Conservation (phyloP, 2,797 vertebrate genomes). For the Paguma larvata region DNA sequence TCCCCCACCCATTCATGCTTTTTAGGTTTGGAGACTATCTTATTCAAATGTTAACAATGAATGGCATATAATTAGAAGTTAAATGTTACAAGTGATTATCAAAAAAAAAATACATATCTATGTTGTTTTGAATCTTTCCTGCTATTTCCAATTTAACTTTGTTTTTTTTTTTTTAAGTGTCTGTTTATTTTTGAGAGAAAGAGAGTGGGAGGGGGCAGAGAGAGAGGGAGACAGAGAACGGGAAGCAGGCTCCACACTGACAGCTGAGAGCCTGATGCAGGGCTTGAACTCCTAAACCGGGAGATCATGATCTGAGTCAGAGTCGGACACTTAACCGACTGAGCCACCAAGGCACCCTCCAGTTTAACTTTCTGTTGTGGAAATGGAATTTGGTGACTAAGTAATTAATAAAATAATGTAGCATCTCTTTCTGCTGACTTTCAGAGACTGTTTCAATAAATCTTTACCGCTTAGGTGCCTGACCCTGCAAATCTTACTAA, state of each 20-base stretch:
- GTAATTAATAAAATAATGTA: conserved; percentile 6
- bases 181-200: no score
- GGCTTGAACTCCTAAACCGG: no score
- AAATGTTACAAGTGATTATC: not conserved
- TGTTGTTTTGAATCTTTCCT: not conserved
- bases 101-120: not conserved
- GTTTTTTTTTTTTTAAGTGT: no score
- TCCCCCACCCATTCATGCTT: not conserved
- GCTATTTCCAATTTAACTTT: not conserved
- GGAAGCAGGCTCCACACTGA: no score
- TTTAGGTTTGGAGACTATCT: not conserved
- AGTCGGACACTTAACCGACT: no score
- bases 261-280: no score
- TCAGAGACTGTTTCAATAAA: not conserved
- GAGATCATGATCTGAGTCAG: no score
- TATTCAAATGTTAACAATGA: not conserved
- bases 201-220: no score
- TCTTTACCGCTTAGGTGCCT: not conserved
- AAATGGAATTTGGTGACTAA: not conserved
- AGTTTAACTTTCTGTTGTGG: not conserved
- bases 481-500: not conserved
- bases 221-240: no score
- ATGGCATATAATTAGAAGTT: not conserved
- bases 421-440: not conserved
- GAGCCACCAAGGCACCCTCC: no score